A percentile compares a stretch with the other conserved stretches of the same genome.
phyloP scores from a whole-genome alignment of 2,888 invertebrate genomes.

The Polydrusus cervinus region DNA sequence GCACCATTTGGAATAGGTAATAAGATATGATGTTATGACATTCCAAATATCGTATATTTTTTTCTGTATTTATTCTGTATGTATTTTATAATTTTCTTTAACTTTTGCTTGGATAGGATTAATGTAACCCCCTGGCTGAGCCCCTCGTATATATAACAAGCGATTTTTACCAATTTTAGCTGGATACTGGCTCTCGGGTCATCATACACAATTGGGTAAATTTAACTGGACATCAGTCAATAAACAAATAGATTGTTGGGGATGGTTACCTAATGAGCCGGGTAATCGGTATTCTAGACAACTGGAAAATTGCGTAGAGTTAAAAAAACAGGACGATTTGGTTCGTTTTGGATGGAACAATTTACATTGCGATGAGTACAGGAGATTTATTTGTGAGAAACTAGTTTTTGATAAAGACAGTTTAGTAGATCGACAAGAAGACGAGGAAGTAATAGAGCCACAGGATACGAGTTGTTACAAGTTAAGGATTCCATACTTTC shows the following conservation, averaged over 20 bases:
- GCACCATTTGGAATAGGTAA: too few species aligned
- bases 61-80: too few species aligned
- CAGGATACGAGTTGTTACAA: neutral
- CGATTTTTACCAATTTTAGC: neutral
- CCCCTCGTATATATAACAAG: too few species aligned
- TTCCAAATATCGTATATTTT: too few species aligned
- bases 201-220: neutral
- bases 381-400: neutral
- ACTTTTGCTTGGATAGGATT: too few species aligned
- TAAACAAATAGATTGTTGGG: constrained; percentile 12
- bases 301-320: constrained; percentile 13
- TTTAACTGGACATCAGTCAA: neutral
- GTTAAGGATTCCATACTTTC: neutral
- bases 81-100: too few species aligned
- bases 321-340: neutral
- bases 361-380: neutral
- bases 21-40: too few species aligned
- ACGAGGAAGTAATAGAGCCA: neutral
- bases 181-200: constrained; percentile 13
- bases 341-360: constrained; percentile 9
- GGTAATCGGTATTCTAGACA: neutral
- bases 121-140: too few species aligned
- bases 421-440: neutral
- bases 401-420: neutral
- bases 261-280: neutral